phyloP scores from a whole-genome alignment of 2,113 vertebrate genomes.

The Gadus chalcogrammus region DNA sequence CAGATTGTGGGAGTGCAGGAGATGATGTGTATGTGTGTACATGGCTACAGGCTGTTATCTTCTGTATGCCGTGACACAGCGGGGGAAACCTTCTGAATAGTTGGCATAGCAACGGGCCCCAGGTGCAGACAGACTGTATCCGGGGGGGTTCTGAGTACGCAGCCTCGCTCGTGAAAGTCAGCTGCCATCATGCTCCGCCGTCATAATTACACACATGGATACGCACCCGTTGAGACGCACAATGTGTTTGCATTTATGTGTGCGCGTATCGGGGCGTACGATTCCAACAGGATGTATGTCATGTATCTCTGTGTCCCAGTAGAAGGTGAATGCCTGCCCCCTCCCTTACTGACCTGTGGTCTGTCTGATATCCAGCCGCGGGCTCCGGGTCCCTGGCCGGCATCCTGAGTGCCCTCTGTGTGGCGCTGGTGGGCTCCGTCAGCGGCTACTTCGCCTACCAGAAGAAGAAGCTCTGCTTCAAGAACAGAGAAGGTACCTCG shows the following conservation, averaged over 20 bases:
- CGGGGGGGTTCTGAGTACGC: too few relatives aligned
- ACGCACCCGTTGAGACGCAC: neutral
- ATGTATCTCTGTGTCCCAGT: too few relatives aligned
- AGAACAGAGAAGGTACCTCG: conserved; percentile 57
- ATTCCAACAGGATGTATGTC: too few relatives aligned
- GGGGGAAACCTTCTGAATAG: conserved; percentile 21
- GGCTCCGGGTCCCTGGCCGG: conserved; percentile 69
- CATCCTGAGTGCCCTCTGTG: conserved; percentile 71
- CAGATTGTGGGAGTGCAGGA: neutral
- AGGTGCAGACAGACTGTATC: conserved; percentile 38
- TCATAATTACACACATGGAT: neutral
- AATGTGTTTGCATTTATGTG: neutral
- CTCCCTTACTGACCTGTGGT: conserved; percentile 2
- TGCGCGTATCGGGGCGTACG: too few relatives aligned
- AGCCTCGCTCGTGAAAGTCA: too few relatives aligned
- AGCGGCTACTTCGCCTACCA: conserved; percentile 84
- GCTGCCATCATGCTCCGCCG: too few relatives aligned
- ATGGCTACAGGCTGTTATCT: conserved; percentile 8
- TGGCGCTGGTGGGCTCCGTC: conserved; percentile 74
- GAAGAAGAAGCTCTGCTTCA: conserved; percentile 91
- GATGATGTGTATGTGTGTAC: neutral
- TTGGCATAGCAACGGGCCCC: conserved; percentile 48
- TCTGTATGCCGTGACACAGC: conserved; percentile 21
- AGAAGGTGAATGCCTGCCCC: too few relatives aligned
- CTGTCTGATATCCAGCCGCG: conserved; percentile 19